Conservation (phyloP, 2,888 invertebrate species). For the Alloscopus bannaensis region DNA sequence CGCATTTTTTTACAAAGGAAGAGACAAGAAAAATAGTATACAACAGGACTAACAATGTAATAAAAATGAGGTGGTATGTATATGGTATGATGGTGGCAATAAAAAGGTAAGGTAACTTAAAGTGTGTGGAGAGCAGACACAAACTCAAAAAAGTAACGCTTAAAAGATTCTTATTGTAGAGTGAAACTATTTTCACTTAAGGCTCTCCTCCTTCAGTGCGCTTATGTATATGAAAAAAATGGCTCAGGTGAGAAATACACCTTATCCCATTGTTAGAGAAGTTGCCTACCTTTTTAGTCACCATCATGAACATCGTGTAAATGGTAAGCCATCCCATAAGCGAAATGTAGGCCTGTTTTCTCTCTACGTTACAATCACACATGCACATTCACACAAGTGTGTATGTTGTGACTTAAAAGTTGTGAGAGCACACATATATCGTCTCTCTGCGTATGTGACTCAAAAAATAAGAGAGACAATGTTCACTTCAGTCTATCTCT, state of each 20-base stretch:
- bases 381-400: constrained; percentile 2
- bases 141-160: no score
- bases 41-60: neutral
- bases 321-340: neutral
- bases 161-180: no score
- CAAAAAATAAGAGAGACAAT: no score
- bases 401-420: neutral
- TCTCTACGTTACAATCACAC: neutral
- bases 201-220: no score
- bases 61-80: neutral
- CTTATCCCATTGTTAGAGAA: constrained; percentile 11
- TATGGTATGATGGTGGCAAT: neutral
- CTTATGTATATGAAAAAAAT: constrained; percentile 11
- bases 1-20: neutral
- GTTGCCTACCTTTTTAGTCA: neutral
- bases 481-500: no score
- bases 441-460: constrained; percentile 1
- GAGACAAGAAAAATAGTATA: neutral
- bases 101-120: neutral
- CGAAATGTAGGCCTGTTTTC: neutral
- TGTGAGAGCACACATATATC: neutral
- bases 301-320: neutral
- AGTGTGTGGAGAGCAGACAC: no score
- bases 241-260: constrained; percentile 39
- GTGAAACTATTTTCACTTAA: constrained; percentile 27